Evolutionary conservation across 2,888 invertebrate genomes (phyloP).

Genomic region (Zeuzera pyrina): DNA sequence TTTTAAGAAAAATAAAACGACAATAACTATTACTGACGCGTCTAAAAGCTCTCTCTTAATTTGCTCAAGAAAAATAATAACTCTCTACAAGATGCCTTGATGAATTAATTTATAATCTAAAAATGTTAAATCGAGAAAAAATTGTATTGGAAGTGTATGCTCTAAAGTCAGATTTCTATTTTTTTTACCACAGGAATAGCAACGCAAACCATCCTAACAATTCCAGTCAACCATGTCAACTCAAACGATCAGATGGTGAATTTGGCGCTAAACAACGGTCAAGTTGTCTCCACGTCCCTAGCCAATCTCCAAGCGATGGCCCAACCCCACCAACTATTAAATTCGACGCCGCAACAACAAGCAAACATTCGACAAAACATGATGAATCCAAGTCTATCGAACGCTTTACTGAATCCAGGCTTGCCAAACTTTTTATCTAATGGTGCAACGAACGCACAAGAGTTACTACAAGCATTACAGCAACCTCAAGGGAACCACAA

Average conservation of each 20-base stretch:
- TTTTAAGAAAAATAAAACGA: too few species aligned
- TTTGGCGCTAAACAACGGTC: slow-evolving; percentile 87
- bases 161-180: too few species aligned
- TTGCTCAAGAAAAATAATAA: too few species aligned
- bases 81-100: too few species aligned
- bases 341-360: slow-evolving; percentile 71
- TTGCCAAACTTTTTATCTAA: slow-evolving; percentile 82
- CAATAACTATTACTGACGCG: too few species aligned
- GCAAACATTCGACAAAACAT: slow-evolving; percentile 61
- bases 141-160: too few species aligned
- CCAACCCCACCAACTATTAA: slow-evolving; percentile 78
- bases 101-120: too few species aligned
- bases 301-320: slow-evolving; percentile 86
- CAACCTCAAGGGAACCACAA: slow-evolving; percentile 72
- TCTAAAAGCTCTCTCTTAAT: too few species aligned
- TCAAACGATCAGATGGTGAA: slow-evolving; percentile 83
- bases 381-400: slow-evolving; percentile 76
- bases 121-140: too few species aligned
- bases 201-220: slow-evolving; percentile 95
- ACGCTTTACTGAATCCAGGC: slow-evolving; percentile 79
- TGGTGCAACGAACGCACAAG: slow-evolving; percentile 79
- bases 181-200: slow-evolving; percentile 81
- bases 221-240: slow-evolving; percentile 93
- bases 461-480: slow-evolving; percentile 81
- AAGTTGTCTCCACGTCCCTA: slow-evolving; percentile 87